Evolutionary conservation across 2,113 vertebrate species (phyloP).

Genomic region (Chionis minor): DNA sequence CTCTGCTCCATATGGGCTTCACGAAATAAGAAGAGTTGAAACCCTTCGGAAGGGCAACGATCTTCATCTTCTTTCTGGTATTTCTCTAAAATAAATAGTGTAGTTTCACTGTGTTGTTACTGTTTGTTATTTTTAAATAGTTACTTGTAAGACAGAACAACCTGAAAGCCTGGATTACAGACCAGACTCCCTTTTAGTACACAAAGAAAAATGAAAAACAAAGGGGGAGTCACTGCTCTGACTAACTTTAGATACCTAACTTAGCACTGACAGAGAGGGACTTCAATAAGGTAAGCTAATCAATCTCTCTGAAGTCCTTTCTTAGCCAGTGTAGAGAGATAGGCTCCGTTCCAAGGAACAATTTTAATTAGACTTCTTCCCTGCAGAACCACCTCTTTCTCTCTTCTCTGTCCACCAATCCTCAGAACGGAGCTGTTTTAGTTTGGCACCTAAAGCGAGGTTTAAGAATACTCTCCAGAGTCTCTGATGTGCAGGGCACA

Average conservation of each 20-base stretch:
- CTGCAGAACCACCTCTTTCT: neutral
- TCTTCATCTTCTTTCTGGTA: neutral
- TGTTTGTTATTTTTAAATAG: neutral
- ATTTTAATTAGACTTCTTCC: neutral
- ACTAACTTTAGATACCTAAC: neutral
- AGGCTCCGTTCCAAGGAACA: neutral
- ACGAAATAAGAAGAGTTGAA: neutral
- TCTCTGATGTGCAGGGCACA: neutral
- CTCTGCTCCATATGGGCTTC: neutral
- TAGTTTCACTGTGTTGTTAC: neutral
- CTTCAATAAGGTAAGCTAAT: neutral
- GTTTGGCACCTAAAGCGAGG: neutral
- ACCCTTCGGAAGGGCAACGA: neutral
- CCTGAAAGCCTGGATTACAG: neutral
- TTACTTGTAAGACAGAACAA: neutral
- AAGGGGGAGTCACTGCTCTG: rapidly evolving
- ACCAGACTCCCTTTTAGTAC: neutral
- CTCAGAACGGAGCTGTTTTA: neutral
- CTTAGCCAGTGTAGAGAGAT: neutral
- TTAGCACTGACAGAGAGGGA: neutral
- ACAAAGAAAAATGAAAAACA: neutral
- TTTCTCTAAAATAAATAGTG: neutral
- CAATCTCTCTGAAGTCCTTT: neutral
- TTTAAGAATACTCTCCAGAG: neutral
- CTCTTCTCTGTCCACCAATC: neutral